Evolutionary conservation across 2,888 invertebrate genomes (phyloP), one percentile per base, ranked within the genome.

Genomic region (Podotricha telesiphe): DNA sequence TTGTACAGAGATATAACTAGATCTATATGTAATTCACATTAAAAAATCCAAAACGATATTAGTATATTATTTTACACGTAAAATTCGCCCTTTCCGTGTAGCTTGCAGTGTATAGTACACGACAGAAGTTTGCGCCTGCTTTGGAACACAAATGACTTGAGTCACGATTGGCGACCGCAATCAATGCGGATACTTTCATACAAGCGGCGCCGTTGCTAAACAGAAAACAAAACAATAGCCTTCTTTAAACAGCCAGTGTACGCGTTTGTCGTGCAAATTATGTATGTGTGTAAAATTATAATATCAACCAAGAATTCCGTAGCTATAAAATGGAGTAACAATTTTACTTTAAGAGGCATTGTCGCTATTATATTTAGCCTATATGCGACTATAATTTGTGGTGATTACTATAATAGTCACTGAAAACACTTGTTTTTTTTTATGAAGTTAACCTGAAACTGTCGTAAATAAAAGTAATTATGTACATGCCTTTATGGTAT

Each of bases 141-240:
- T 50, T 47, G 40, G 65, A 69, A 73, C 69, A 67, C 70, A 70
- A 53, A 70, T 65, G 65, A 67, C 58, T 63, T 67, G 72, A 73
- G 69, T 72, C 70, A 72, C 70, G 64, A 68, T 55, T 20, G 62
- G 67, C 48, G 70, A 66, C 68, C 69, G 74, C 70, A 65, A 67
- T 70, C 74, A 70, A 69, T 65, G 69, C 68, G 68, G 69, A 73
- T 71, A 61, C 78, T 76, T 77, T 74, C 73, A 76, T 73, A 70
- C 72, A 68, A 37, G 47, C 56, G 70, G 56, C 65, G 64, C 67
- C 67, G 40, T 50, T 42, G 20, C 48, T 37, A 22, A 63, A 65
- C 65, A 48, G 63, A 45, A 48, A 64, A 61, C 28, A 61, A 59
- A 68, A 68, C 55, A 61, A 64, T 70, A 61, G 42, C 42, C 61